phyloP scores from a whole-genome alignment of 2,797 vertebrate genomes.

The Pogoniulus pusillus region DNA sequence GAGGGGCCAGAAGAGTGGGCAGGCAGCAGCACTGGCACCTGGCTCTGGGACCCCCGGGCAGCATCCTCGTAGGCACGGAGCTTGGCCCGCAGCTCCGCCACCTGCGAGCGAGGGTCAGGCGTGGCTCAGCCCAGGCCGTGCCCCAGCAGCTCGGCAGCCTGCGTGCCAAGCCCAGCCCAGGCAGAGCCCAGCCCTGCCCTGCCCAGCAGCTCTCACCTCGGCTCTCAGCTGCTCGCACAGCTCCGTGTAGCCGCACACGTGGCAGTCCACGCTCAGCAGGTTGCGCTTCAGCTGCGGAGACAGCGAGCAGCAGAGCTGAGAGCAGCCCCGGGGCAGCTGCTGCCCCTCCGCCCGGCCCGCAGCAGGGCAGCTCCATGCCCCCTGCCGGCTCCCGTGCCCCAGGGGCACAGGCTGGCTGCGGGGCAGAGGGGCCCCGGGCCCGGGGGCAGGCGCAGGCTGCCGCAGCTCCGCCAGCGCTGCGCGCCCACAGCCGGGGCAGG shows the following conservation, averaged over 20 bases:
- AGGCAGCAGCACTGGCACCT: fast-evolving
- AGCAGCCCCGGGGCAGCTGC: fast-evolving
- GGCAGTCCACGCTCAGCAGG: conserved; percentile 55
- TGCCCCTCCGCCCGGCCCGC: too few species aligned
- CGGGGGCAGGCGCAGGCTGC: neutral
- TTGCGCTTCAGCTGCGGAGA: conserved; percentile 71
- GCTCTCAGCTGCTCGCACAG: conserved; percentile 74
- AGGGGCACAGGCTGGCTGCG: too few species aligned
- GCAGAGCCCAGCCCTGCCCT: neutral
- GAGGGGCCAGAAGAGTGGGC: neutral
- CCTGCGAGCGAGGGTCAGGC: conserved; percentile 34
- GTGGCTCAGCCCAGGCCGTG: neutral
- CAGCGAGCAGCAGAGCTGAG: neutral
- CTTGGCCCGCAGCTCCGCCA: conserved; percentile 64
- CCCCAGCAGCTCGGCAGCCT: neutral
- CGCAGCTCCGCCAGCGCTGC: neutral
- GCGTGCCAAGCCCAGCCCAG: neutral
- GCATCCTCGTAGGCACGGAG: conserved; percentile 51
- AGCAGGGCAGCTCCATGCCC: neutral
- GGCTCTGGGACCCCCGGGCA: too few species aligned
- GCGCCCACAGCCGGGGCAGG: too few species aligned
- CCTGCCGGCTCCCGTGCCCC: neutral
- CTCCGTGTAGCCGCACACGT: conserved; percentile 45
- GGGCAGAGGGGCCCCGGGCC: too few species aligned
- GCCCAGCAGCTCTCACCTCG: conserved; percentile 58